These are phyloP conservation scores for Latrodectus hesperus DNA, from an alignment of 2,888 invertebrate genomes.

Conservation along the genomic window DNA sequence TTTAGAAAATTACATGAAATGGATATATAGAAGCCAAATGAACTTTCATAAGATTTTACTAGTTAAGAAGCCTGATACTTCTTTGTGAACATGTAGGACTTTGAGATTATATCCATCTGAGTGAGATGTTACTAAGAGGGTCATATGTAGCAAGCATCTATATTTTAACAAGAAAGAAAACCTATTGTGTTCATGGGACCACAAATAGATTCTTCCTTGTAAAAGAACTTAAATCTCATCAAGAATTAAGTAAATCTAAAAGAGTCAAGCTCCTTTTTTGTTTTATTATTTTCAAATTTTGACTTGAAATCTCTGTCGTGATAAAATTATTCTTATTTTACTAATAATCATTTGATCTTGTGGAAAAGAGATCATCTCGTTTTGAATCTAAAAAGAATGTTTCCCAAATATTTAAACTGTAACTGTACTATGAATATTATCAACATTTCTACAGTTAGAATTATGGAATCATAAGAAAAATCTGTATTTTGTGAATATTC, in stretches of 20 bases:
- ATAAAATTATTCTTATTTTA: background rate
- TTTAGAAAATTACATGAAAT: too few relatives aligned
- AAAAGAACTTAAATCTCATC: too few relatives aligned
- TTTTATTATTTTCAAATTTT: background rate
- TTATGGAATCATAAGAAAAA: background rate
- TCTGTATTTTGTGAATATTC: background rate
- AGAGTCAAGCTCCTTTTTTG: background rate
- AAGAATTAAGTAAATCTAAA: too few relatives aligned
- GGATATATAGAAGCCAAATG: too few relatives aligned
- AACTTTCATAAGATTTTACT: too few relatives aligned
- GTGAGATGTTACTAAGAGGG: background rate
- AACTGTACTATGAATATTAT: background rate
- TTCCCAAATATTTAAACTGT: background rate
- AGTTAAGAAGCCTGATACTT: too few relatives aligned
- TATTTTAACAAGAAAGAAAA: background rate
- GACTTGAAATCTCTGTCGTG: background rate
- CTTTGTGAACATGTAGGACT: background rate
- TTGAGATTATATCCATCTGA: background rate
- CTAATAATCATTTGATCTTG: background rate
- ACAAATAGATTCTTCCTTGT: background rate
- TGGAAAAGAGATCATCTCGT: background rate
- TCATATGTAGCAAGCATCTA: background rate
- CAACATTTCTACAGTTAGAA: slow-evolving; percentile 1
- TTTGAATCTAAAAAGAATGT: background rate
- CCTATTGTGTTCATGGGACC: background rate